Conservation (phyloP, 2,797 vertebrate genomes). For the Gobionotothen gibberifrons region DNA sequence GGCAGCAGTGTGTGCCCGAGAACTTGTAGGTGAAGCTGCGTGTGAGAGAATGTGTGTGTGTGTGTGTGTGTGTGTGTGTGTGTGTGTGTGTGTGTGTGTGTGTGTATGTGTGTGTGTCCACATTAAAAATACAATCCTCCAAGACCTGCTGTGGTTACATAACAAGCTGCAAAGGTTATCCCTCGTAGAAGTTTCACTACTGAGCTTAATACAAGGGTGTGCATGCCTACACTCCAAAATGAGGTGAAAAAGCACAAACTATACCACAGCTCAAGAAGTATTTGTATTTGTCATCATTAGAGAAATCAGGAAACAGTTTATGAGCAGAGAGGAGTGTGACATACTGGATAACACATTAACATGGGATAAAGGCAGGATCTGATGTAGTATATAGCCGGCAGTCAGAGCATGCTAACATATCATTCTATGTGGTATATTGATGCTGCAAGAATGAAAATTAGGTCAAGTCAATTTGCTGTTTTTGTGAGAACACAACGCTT, state of each 20-base stretch:
- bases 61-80: slow-evolving; percentile 6
- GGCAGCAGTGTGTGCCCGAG: slow-evolving; percentile 60
- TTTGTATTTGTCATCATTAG: slow-evolving; percentile 12
- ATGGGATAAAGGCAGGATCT: slow-evolving; percentile 32
- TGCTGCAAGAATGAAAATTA: not conserved
- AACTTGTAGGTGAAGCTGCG: slow-evolving; percentile 40
- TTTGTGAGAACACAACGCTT: not conserved
- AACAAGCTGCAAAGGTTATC: slow-evolving; percentile 37
- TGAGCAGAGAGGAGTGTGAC: slow-evolving; percentile 6
- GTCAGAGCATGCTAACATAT: not conserved
- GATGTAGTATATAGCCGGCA: not conserved
- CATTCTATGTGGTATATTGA: not conserved
- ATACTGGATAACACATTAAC: slow-evolving; percentile 9
- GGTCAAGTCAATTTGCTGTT: not conserved
- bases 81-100: slow-evolving; percentile 9
- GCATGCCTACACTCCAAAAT: not conserved
- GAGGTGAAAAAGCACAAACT: not conserved
- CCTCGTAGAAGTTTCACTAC: not conserved
- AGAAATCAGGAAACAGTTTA: slow-evolving; percentile 3
- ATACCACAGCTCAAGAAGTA: not conserved
- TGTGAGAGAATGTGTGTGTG: slow-evolving; percentile 17
- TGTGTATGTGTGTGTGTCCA: slow-evolving; percentile 7
- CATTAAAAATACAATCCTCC: slow-evolving; percentile 36
- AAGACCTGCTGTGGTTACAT: slow-evolving; percentile 36
- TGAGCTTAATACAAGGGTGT: slow-evolving; percentile 13